Evolutionary conservation across 2,113 vertebrate species (phyloP).

Genomic region (Podarcis raffonei): DNA sequence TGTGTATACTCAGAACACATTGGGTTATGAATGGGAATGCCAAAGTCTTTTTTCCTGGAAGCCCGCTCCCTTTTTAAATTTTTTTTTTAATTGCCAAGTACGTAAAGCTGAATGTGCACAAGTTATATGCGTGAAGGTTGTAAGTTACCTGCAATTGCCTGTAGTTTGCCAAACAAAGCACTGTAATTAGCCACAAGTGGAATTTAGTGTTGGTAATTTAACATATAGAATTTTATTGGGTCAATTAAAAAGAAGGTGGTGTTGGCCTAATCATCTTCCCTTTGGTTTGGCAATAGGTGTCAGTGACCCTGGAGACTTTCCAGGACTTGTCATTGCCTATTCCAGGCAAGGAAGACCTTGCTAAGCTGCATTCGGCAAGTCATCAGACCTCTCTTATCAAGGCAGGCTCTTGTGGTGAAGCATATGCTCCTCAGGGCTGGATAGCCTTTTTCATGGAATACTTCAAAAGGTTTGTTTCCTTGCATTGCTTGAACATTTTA

Average conservation of each 20-base stretch:
- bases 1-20: too few relatives aligned
- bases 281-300: slow-evolving; percentile 78
- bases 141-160: background rate
- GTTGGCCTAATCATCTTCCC: slow-evolving; percentile 2
- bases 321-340: slow-evolving; percentile 98
- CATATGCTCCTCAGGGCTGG: slow-evolving; percentile 96
- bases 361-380: slow-evolving; percentile 94
- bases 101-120: too few relatives aligned
- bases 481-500: slow-evolving; percentile 31
- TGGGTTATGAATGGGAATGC: too few relatives aligned
- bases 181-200: background rate
- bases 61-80: too few relatives aligned
- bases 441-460: slow-evolving; percentile 97
- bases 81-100: too few relatives aligned
- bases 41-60: too few relatives aligned
- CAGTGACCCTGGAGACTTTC: slow-evolving; percentile 97
- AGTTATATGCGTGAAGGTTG: too few relatives aligned
- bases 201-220: background rate
- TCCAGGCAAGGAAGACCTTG: slow-evolving; percentile 98
- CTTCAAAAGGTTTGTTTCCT: slow-evolving; percentile 88
- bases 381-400: slow-evolving; percentile 95
- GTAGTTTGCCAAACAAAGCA: background rate
- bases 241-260: background rate
- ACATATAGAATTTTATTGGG: background rate
- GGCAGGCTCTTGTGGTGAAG: slow-evolving; percentile 94